Evolutionary conservation across 1,140 invertebrate species (phyloP).

Genomic region (Notospermus geniculatus): DNA sequence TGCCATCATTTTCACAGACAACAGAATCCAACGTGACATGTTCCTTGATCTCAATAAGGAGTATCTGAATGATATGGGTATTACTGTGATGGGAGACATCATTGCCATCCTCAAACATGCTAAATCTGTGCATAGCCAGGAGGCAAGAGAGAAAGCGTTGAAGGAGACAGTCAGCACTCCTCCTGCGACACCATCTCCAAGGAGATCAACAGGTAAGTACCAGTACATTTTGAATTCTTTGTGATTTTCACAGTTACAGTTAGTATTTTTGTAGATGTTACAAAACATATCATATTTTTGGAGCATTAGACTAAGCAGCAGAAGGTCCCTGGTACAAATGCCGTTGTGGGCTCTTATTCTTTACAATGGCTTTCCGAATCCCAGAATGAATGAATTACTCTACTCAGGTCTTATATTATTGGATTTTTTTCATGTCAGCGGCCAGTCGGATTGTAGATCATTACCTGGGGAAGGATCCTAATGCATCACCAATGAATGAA

Average conservation of each 20-base stretch:
- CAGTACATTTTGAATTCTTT: too few species aligned
- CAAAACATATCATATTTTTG: background rate
- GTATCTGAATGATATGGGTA: slow-evolving; percentile 79
- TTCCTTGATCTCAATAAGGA: slow-evolving; percentile 77
- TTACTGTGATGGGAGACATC: slow-evolving; percentile 77
- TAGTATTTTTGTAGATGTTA: too few species aligned
- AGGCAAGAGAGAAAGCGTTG: slow-evolving; percentile 35
- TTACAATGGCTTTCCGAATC: too few species aligned
- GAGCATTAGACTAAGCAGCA: background rate
- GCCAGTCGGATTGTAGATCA: slow-evolving; percentile 48
- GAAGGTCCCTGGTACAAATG: too few species aligned
- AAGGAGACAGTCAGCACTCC: slow-evolving; percentile 20
- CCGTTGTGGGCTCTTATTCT: background rate
- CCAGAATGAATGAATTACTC: too few species aligned
- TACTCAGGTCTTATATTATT: slow-evolving; percentile 6
- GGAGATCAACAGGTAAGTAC: slow-evolving; percentile 36
- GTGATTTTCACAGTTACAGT: too few species aligned
- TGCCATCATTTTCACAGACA: slow-evolving; percentile 77
- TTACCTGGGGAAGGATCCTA: slow-evolving; percentile 37
- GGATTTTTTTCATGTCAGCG: slow-evolving; percentile 41
- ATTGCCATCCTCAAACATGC: slow-evolving; percentile 81
- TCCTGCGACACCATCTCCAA: slow-evolving; percentile 20
- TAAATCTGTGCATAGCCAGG: slow-evolving; percentile 69
- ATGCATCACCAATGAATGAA: slow-evolving; percentile 39
- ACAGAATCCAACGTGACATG: slow-evolving; percentile 79